Evolutionary conservation across 2,888 invertebrate genomes (phyloP), one percentile per base, ranked within the genome.

Genomic region (Cheilosia pagana): DNA sequence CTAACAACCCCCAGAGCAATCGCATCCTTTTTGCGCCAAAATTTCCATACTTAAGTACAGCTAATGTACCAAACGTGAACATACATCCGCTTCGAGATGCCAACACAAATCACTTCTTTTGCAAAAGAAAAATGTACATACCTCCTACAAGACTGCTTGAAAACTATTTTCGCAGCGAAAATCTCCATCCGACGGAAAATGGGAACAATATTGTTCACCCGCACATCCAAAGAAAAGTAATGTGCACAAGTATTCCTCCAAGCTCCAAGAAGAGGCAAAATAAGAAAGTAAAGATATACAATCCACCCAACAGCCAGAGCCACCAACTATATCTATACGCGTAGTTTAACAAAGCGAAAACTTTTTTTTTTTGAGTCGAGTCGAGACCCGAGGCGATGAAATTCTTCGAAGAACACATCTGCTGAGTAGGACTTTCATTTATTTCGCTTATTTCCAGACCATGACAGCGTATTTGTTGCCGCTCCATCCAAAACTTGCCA

Each of bases 381-480:
- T n/a, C 59, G 35, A 62, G 41, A 41, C 72, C 67, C 60, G 57
- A 53, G 59, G 65, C 53, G 65, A 63, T 70, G 52, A 52, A 63
- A 70, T 75, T 67, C 53, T 48, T 76, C 48, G 3, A 12, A 5
- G 25, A 77, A 72, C 62, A 72, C 77, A 82, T 77, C 82, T 72
- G 67, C 77, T 77, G 62, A 81, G 55, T 77, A 62, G 50, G 25
- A 52, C 68, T 82, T 82, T 77, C 65, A 82, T 82, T 72, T 63
- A 77, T 78, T 82, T 78, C 43, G 16, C 43, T 76, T 68, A 76
- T 67, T 67, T 57, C 59, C 28, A 43, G 67, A 82, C 48, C 72
- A 68, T 82, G 68, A 78, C 72, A 68, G 62, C 43, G 62, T 72
- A 77, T 77, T 79, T 83, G 70, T 83, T 68, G 74, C 55, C 16